Evolutionary conservation across 2,888 invertebrate genomes (phyloP), one percentile per base, ranked within the genome.

Genomic region (Timema podura): DNA sequence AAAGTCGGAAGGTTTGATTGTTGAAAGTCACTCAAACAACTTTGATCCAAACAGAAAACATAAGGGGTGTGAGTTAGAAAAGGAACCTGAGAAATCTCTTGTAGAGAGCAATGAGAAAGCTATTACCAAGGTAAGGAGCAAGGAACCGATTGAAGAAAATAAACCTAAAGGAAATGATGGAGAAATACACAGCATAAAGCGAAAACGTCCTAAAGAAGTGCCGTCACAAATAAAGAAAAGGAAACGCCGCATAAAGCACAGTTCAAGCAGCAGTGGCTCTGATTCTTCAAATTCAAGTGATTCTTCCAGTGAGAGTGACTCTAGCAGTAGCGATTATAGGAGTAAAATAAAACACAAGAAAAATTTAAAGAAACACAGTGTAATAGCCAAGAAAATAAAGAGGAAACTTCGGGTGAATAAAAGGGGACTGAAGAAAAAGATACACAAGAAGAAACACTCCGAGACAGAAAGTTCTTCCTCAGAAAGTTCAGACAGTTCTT

Each of bases 401-500:
- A 61, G 45, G 61, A 7, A 44, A 11, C 30, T 44, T 8, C 30
- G 30, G 6, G 15, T 30, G 6, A 61, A 61, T 10, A 61, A 30
- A 30, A 61, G 45, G 30, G n/a, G n/a, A n/a, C n/a, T n/a, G n/a
- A 61, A 61, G 11, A 61, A 48, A 11, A 16, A 44, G 16, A 59
- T 47, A 13, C 47, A 30, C 30, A 48, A n/a, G 16, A 47, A 8
- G n/a, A 68, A 48, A 48, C 61, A 64, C n/a, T 61, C 68, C 1
- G 64, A 68, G 6, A 61, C 64, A 1, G 61, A 68, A 9, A 68
- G 68, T 16, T 65, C 48, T 2, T 68, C 68, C 5, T 11, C 11
- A 13, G 64, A 64, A 11, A 59, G 59, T 15, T 68, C 68, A 13
- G 68, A 68, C 48, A 64, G 64, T 44, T 61, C 61, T 13, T 30